Evolutionary conservation across 1,140 invertebrate genomes (phyloP).

Genomic region (Mylabris phalerata): DNA sequence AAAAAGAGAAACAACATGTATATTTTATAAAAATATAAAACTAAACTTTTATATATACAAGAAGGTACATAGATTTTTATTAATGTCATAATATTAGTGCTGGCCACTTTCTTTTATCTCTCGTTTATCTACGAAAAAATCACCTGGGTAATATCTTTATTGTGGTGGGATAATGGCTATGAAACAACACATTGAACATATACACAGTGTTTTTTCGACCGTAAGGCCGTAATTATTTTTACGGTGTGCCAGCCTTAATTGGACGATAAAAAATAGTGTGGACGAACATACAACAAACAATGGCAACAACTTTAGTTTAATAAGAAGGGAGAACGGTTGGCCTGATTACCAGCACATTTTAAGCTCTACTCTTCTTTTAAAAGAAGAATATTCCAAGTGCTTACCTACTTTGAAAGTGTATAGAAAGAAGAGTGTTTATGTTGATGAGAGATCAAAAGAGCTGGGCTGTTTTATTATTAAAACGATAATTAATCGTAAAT

Average conservation of each 20-base stretch:
- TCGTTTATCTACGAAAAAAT: constrained; percentile 8
- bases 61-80: constrained; percentile 11
- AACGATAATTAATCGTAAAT: no score
- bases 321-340: no score
- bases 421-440: no score
- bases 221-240: constrained; percentile 5
- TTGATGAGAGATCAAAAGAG: no score
- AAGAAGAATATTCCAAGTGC: no score
- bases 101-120: constrained; percentile 10
- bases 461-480: no score
- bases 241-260: constrained; percentile 2
- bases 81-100: constrained; percentile 21
- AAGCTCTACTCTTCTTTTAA: no score
- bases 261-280: constrained; percentile 5
- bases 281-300: constrained; percentile 3
- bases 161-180: background rate
- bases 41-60: no score
- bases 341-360: no score
- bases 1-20: constrained; percentile 15
- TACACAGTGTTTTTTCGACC: background rate
- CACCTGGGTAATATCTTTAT: constrained; percentile 14
- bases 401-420: no score
- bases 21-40: no score
- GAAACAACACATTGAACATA: no score
- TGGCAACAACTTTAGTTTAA: background rate